These are phyloP conservation scores for Oscheius sp. DNA, from an alignment of 2,888 invertebrate species.

Conservation along the genomic window DNA sequence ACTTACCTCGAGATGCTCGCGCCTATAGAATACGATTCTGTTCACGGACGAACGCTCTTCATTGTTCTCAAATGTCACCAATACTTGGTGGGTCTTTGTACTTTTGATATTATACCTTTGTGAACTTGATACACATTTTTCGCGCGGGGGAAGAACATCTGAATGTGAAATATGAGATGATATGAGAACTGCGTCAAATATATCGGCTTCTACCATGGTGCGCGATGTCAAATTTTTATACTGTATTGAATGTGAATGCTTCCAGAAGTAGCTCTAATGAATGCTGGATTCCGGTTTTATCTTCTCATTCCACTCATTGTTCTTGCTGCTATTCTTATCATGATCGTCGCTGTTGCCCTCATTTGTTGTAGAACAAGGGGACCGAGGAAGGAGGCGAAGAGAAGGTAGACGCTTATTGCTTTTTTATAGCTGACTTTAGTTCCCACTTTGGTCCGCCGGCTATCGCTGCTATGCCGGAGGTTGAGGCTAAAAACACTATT, in stretches of 20 bases:
- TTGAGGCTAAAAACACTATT: slow-evolving; percentile 51
- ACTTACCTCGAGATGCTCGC: slow-evolving; percentile 35
- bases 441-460: slow-evolving; percentile 28
- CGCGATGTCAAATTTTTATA: not conserved
- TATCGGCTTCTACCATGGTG: not conserved
- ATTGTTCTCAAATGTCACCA: slow-evolving; percentile 38
- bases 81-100: slow-evolving; percentile 32
- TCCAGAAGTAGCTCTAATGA: slow-evolving; percentile 27
- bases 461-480: slow-evolving; percentile 37
- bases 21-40: slow-evolving; percentile 52
- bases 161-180: slow-evolving; percentile 20
- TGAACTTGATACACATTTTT: slow-evolving; percentile 11
- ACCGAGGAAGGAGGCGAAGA: slow-evolving; percentile 32
- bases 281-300: slow-evolving; percentile 30
- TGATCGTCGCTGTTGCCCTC: slow-evolving; percentile 39
- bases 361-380: slow-evolving; percentile 44
- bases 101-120: not conserved
- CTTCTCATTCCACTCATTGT: slow-evolving; percentile 42
- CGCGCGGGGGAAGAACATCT: slow-evolving; percentile 3
- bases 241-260: not conserved
- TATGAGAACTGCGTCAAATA: slow-evolving; percentile 19
- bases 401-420: slow-evolving; percentile 29
- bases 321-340: slow-evolving; percentile 34
- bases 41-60: slow-evolving; percentile 28
- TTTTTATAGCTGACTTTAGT: too few relatives aligned